Conservation (phyloP, 2,797 vertebrate genomes). For the Enteromius viviparus region DNA sequence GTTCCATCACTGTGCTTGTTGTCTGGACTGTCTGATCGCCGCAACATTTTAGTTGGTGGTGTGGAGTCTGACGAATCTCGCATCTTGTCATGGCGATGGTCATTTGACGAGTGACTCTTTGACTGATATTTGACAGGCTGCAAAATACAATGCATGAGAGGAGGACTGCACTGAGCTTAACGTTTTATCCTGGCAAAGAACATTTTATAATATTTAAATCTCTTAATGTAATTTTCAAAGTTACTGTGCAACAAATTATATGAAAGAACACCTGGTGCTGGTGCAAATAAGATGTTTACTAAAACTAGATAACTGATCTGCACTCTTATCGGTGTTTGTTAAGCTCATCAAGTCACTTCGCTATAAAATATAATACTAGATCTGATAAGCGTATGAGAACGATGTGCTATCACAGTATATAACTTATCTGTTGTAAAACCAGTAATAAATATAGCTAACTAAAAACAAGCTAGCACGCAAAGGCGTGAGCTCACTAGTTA, state of each 20-base stretch:
- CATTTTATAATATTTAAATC: not conserved
- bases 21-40: constrained; percentile 95
- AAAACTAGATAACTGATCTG: not conserved
- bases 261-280: not conserved
- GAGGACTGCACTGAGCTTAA: not conserved
- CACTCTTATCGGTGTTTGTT: not conserved
- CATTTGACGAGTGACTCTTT: constrained; percentile 93
- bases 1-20: constrained; percentile 87
- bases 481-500: not conserved
- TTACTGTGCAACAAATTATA: not conserved
- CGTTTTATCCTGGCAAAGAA: not conserved
- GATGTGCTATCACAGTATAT: not conserved
- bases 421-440: not conserved
- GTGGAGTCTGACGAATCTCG: constrained; percentile 92
- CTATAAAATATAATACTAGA: not conserved
- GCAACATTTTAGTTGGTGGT: constrained; percentile 96
- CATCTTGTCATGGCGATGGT: constrained; percentile 97
- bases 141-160: constrained; percentile 21
- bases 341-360: not conserved
- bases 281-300: not conserved
- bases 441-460: not conserved
- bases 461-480: constrained; percentile 7
- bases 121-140: constrained; percentile 91
- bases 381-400: constrained; percentile 6
- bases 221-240: not conserved